phyloP scores from a whole-genome alignment of 1,140 invertebrate species.

The Heliconius melpomene region DNA sequence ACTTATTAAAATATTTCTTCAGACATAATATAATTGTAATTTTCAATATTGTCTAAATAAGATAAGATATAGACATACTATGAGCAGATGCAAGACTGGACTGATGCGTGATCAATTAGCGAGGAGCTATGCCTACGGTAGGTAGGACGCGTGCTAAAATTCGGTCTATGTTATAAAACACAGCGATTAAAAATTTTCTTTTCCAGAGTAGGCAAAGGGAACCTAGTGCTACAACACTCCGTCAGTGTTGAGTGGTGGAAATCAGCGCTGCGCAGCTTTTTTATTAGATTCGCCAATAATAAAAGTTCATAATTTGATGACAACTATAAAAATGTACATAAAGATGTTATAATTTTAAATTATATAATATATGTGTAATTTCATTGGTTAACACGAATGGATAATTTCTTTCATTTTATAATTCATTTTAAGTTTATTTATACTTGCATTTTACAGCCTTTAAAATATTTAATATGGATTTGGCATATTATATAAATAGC shows the following conservation, averaged over 20 bases:
- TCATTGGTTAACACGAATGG: too few relatives aligned
- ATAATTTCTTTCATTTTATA: too few relatives aligned
- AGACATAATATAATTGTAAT: too few relatives aligned
- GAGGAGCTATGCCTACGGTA: conserved; percentile 47
- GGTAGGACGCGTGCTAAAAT: conserved; percentile 49
- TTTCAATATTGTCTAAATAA: background rate
- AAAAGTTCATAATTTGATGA: background rate
- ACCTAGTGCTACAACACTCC: background rate
- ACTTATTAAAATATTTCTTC: too few relatives aligned
- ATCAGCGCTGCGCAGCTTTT: too few relatives aligned
- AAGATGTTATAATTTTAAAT: background rate
- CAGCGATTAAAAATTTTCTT: too few relatives aligned
- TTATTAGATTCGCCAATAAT: too few relatives aligned
- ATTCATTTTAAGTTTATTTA: too few relatives aligned
- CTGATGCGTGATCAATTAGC: conserved; percentile 61
- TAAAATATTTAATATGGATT: too few relatives aligned
- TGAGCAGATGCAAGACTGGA: conserved; percentile 4
- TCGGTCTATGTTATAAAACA: background rate
- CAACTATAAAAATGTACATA: background rate
- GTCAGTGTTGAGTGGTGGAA: too few relatives aligned
- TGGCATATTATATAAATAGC: too few relatives aligned
- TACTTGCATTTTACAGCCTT: too few relatives aligned
- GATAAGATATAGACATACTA: background rate
- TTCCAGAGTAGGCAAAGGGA: background rate
- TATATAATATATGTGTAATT: background rate